A percentile compares a stretch with the other conserved stretches of the same genome.
Conservation (phyloP, 2,888 invertebrate species). For the Patella caerulea region DNA sequence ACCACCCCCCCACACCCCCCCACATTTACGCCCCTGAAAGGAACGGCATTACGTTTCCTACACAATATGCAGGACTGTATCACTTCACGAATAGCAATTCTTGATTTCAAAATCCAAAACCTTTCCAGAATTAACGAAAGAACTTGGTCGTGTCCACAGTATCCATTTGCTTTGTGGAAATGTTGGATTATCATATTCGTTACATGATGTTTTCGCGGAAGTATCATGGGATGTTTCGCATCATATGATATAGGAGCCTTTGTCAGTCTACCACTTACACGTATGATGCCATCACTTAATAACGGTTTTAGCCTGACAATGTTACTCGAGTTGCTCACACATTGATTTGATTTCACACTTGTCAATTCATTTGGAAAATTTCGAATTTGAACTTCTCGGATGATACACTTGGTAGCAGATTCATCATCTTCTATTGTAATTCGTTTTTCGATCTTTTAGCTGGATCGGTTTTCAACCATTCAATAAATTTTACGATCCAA, state of each 20-base stretch:
- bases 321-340: background rate
- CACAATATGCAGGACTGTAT: background rate
- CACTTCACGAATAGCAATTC: background rate
- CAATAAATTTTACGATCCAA: background rate
- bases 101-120: background rate
- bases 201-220: background rate
- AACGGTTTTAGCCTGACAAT: background rate
- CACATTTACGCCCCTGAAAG: too few relatives aligned
- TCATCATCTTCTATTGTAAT: background rate
- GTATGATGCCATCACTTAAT: background rate
- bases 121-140: background rate
- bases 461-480: background rate
- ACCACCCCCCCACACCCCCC: too few relatives aligned
- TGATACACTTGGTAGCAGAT: background rate
- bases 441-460: background rate
- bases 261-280: background rate
- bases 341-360: background rate
- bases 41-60: background rate
- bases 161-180: background rate
- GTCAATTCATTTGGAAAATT: background rate
- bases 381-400: background rate
- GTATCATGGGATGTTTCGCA: background rate
- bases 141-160: background rate
- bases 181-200: background rate
- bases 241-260: background rate